phyloP scores from a whole-genome alignment of 1,140 invertebrate genomes.

The Drosophila kepulauana region DNA sequence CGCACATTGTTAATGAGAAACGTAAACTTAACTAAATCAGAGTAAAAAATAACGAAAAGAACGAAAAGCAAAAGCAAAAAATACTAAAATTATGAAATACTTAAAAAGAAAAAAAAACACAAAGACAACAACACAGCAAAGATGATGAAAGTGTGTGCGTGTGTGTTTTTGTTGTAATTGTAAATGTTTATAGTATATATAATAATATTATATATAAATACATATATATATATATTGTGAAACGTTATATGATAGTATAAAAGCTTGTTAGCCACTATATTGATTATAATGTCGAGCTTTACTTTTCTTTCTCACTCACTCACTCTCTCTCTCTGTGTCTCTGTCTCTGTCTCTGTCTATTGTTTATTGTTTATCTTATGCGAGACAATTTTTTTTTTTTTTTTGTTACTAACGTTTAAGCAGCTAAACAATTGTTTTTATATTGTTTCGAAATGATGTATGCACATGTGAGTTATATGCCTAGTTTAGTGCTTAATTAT shows the following conservation, averaged over 20 bases:
- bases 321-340: conserved; percentile 26
- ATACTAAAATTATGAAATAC: conserved; percentile 18
- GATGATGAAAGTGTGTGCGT: neutral
- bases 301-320: conserved; percentile 31
- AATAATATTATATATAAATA: conserved; percentile 52
- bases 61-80: conserved; percentile 2
- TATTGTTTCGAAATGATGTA: conserved; percentile 46
- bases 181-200: conserved; percentile 74
- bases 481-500: conserved; percentile 78
- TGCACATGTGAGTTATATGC: conserved; percentile 67
- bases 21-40: conserved; percentile 13
- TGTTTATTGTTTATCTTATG: conserved; percentile 37
- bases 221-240: conserved; percentile 57
- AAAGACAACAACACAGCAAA: conserved; percentile 18
- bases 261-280: conserved; percentile 56
- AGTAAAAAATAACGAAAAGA: neutral
- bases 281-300: conserved; percentile 49
- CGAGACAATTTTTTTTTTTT: conserved; percentile 48
- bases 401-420: conserved; percentile 75
- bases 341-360: conserved; percentile 17
- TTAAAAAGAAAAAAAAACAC: conserved; percentile 20
- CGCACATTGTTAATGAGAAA: conserved; percentile 71
- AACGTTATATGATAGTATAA: conserved; percentile 70
- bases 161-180: conserved; percentile 65
- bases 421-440: conserved; percentile 68